These are phyloP conservation scores for Alcis repandata DNA, from an alignment of 2,888 invertebrate species.

Conservation along the genomic window DNA sequence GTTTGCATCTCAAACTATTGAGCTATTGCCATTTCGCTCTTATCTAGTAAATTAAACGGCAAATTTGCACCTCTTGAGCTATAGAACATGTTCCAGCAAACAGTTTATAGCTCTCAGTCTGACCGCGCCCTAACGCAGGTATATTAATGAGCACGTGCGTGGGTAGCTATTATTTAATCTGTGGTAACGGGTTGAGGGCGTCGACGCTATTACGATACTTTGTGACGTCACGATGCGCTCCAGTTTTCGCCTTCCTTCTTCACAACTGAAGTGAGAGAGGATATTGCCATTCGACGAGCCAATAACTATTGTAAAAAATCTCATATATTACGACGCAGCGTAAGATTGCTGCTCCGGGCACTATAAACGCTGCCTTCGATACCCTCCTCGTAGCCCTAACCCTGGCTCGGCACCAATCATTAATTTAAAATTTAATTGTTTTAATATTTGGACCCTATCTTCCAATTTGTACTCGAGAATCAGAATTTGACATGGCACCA, in stretches of 20 bases:
- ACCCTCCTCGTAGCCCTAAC: too few species aligned
- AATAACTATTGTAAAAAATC: conserved; percentile 4
- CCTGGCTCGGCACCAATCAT: too few species aligned
- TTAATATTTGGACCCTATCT: too few species aligned
- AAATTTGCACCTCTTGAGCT: too few species aligned
- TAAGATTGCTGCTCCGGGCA: not conserved
- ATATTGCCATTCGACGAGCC: conserved; percentile 16
- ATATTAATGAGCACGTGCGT: conserved; percentile 19
- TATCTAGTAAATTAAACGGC: too few species aligned
- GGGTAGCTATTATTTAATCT: conserved; percentile 13
- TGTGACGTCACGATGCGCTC: conserved; percentile 31
- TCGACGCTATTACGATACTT: conserved; percentile 25
- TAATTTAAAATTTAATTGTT: too few species aligned
- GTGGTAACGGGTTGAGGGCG: conserved; percentile 24
- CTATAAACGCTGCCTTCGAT: not conserved
- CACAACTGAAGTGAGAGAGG: conserved; percentile 11
- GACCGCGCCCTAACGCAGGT: conserved; percentile 21
- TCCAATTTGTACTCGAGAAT: too few species aligned
- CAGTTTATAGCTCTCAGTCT: too few species aligned
- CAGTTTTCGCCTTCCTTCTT: not conserved
- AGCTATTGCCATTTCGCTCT: too few species aligned
- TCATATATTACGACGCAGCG: not conserved
- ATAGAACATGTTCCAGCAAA: too few species aligned
- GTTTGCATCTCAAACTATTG: too few species aligned
- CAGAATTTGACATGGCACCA: too few species aligned